Evolutionary conservation across 1,140 invertebrate species (phyloP).

Genomic region (Grapholita molesta): DNA sequence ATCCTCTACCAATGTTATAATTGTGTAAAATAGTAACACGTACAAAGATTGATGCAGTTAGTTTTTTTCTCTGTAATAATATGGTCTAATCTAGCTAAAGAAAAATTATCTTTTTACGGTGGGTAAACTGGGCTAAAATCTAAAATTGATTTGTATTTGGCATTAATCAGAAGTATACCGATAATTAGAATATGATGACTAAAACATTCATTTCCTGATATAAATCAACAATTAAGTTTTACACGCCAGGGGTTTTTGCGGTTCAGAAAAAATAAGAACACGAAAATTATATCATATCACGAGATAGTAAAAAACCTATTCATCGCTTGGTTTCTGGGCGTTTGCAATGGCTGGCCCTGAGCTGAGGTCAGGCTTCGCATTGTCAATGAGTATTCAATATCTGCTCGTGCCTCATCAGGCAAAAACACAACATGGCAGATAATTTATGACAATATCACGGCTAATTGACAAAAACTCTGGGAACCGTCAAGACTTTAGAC

Average conservation of each 20-base stretch:
- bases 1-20: too few species aligned
- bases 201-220: constrained; percentile 47
- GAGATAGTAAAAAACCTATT: constrained; percentile 13
- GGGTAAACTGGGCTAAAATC: too few species aligned
- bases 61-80: too few species aligned
- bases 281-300: constrained; percentile 14
- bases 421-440: constrained; percentile 9
- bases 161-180: neutral
- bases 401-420: constrained; percentile 8
- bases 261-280: constrained; percentile 19
- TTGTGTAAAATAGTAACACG: too few species aligned
- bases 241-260: constrained; percentile 40
- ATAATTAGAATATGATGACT: constrained; percentile 18
- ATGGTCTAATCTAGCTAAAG: too few species aligned
- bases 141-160: too few species aligned
- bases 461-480: neutral
- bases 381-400: constrained; percentile 16
- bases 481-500: neutral
- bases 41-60: too few species aligned
- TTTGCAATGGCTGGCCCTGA: constrained; percentile 39
- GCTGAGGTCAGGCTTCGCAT: constrained; percentile 26
- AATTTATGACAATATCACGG: constrained; percentile 1
- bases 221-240: constrained; percentile 54
- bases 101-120: too few species aligned
- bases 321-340: constrained; percentile 15